Evolutionary conservation across 2,797 vertebrate species (phyloP).

Genomic region (Botia almorhae): DNA sequence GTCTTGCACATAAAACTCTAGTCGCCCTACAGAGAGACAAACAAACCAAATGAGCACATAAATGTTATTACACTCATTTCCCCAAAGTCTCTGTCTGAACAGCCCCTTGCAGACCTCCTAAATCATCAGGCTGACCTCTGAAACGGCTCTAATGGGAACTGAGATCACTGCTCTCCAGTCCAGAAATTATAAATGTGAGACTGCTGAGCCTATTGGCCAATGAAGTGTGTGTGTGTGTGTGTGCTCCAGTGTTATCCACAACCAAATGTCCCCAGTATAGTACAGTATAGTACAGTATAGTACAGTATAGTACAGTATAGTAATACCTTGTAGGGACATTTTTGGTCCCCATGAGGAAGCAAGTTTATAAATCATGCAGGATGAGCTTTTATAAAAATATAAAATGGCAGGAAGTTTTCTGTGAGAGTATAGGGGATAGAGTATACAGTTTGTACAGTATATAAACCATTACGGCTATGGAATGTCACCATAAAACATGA

Average conservation of each 20-base stretch:
- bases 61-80: slow-evolving; percentile 52
- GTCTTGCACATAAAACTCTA: slow-evolving; percentile 34
- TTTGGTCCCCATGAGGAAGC: no score
- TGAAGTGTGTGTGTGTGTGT: no score
- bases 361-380: no score
- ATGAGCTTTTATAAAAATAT: no score
- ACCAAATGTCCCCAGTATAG: background rate
- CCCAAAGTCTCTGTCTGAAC: slow-evolving; percentile 39
- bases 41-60: slow-evolving; percentile 38
- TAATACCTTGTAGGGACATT: no score
- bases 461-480: background rate
- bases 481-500: no score
- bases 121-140: slow-evolving; percentile 36
- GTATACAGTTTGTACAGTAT: background rate
- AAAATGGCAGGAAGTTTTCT: no score
- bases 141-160: slow-evolving; percentile 11
- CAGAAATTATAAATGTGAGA: slow-evolving; percentile 15
- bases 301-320: no score
- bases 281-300: no score
- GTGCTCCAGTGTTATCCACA: no score
- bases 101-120: slow-evolving; percentile 27
- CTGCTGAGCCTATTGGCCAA: slow-evolving; percentile 4
- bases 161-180: slow-evolving; percentile 18
- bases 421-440: background rate
- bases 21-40: slow-evolving; percentile 29